Base-by-base conservation (phyloP, 30 jellyfish, hydroid and myxozoan genomes). In the Chrysaora quinquecirrha region DNA sequence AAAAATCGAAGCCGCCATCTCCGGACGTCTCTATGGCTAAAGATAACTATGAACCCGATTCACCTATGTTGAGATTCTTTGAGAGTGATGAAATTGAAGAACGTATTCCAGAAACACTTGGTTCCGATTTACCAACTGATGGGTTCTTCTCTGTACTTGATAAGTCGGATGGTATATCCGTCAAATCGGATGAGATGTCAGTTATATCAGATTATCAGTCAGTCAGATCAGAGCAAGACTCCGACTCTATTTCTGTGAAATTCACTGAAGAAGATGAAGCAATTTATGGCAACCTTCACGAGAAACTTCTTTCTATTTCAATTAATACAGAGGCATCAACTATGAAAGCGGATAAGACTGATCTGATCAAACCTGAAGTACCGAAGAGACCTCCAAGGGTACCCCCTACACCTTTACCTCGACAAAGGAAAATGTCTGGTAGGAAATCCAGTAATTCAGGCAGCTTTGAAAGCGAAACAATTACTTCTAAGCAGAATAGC, bases 311-410 rank as follows among this genome's bases (percentile, higher is more conserved):
- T 6, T 3, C 54, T 3, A 6, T 14, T 3, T 38, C 54, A 14
- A 38, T 38, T 3, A 38, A 6, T 6, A 38, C 11, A 14, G 11
- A 38, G 14, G 11, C 11, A 21, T 31, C 56, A 27, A 47, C 30
- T 67, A 19, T 27, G 22, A 48, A 25, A 18, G 27, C 21, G 48
- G 19, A 22, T 1, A 0, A 1, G 11, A 19, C 63, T 3, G 34
- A 19, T 48, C 24, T 48, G 18, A 24, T 80, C 89, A 0, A 78
- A 54, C 81, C 82, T 10, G 71, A 21, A 62, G 28, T 75, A 38
- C 72, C 56, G 20, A 35, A 31, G 3, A 76, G 74, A 2, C 89
- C 89, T 50, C 89, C 89, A 20, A 63, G 29, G 31, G 74, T 73
- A 30, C 11, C 66, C 19, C 81, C 81, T 27, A 30, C 81, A 20